These are phyloP conservation scores for Hyles euphorbiae DNA, from an alignment of 1,140 invertebrate genomes.

Conservation along the genomic window DNA sequence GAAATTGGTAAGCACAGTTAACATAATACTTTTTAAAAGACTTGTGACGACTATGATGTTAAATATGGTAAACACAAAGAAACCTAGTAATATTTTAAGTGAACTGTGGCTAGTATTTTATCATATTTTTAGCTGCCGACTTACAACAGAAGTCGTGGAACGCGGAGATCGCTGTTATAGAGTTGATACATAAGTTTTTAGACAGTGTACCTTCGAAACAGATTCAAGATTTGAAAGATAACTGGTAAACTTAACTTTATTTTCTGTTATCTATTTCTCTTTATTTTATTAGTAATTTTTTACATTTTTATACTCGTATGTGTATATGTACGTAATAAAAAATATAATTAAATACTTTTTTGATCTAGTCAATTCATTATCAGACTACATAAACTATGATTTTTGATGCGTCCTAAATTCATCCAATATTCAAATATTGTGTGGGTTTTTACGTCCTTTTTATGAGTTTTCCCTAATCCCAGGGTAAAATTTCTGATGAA, in stretches of 20 bases:
- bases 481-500: too few species aligned
- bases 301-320: too few species aligned
- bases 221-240: conserved; percentile 76
- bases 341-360: too few species aligned
- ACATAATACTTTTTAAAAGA: background rate
- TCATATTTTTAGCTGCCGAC: conserved; percentile 43
- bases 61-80: background rate
- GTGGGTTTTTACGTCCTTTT: background rate
- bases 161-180: conserved; percentile 81
- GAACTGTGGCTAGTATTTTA: background rate
- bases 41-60: too few species aligned
- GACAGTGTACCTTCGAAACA: conserved; percentile 74
- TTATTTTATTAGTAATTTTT: background rate
- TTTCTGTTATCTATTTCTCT: background rate
- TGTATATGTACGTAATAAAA: too few species aligned
- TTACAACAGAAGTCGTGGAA: conserved; percentile 63
- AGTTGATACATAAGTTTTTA: conserved; percentile 83
- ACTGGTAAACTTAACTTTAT: conserved; percentile 70
- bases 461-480: background rate
- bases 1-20: conserved; percentile 65
- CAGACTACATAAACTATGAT: too few species aligned
- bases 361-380: too few species aligned
- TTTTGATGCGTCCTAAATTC: too few species aligned
- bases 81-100: background rate
- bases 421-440: too few species aligned